Evolutionary conservation across 2,113 vertebrate species (phyloP), one percentile per base, ranked within the genome.

Genomic region (Syrmaticus mikado): DNA sequence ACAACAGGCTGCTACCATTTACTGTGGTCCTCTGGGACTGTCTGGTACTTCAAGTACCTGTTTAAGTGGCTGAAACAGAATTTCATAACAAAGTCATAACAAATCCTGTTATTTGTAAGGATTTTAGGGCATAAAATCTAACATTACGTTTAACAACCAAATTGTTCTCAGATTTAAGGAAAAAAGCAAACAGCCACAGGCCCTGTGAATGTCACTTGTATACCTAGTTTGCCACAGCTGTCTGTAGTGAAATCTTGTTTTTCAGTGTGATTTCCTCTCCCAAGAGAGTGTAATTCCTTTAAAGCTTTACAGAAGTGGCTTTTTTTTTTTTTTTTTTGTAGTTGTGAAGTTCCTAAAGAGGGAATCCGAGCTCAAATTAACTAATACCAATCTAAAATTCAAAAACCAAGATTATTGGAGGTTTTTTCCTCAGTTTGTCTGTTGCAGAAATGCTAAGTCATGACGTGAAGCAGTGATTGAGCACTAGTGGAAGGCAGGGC

Each of bases 11-110:
- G 71, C 38, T 57, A 17, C 60, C 18, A 83, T 87, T 82, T 90
- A 36, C 22, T 53, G 9, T 18, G 66, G 27, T 45, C 73, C 83
- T 90, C 38, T 62, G 57, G 60, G 27, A 41, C 50, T 70, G 28
- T 50, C 17, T 60, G 41, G 30, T 85, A 38, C 64, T 64, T 92
- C 50, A 70, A 75, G 41, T 34, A 85, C 32, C 9, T 17, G 55
- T 28, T 89, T 89, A 95, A 89, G 57, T 67, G 19, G 4, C 45
- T 82, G 60, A 77, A 94, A 74, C 13, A 71, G 55, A 80, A 82
- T 71, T 87, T 82, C 41, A 43, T 43, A 43, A 43, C 41, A 17
- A 67, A 91, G 43, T 74, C 30, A 32, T 57, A 81, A 67, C 24
- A 87, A 77, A 77, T 82, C 52, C 28, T 18, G 80, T 38, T 73